phyloP scores from a whole-genome alignment of 2,888 invertebrate genomes.

The Chloromyia formosa region DNA sequence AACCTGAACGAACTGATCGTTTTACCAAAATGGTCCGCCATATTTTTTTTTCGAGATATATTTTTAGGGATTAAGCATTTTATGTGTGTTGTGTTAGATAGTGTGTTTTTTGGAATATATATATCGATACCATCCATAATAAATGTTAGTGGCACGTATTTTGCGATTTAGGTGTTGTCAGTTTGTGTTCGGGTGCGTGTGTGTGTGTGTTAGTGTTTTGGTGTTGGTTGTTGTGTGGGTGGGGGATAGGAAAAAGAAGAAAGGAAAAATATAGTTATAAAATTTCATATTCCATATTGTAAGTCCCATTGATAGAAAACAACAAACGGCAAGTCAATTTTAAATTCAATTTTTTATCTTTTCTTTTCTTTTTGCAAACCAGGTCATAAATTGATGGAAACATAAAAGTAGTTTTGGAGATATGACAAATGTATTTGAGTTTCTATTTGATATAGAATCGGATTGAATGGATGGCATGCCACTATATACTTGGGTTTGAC shows the following conservation, averaged over 20 bases:
- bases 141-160: constrained; percentile 39
- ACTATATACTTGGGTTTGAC: constrained; percentile 5
- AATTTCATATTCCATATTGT: constrained; percentile 28
- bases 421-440: background rate
- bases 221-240: constrained; percentile 25
- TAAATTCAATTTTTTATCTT: background rate
- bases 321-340: too few species aligned
- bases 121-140: constrained; percentile 35
- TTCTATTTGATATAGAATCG: background rate
- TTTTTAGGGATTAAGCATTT: constrained; percentile 48
- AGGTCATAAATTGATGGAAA: background rate
- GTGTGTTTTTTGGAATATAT: constrained; percentile 46
- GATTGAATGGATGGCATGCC: constrained; percentile 36
- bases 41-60: constrained; percentile 47
- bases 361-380: too few species aligned
- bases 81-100: constrained; percentile 14
- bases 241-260: constrained; percentile 36
- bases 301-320: constrained; percentile 33
- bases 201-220: constrained; percentile 13
- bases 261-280: constrained; percentile 28
- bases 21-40: constrained; percentile 51
- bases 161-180: too few species aligned
- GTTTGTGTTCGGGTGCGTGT: background rate
- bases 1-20: constrained; percentile 73
- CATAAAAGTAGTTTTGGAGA: background rate